phyloP scores from a whole-genome alignment of 1,140 invertebrate species.

The Limonius californicus region DNA sequence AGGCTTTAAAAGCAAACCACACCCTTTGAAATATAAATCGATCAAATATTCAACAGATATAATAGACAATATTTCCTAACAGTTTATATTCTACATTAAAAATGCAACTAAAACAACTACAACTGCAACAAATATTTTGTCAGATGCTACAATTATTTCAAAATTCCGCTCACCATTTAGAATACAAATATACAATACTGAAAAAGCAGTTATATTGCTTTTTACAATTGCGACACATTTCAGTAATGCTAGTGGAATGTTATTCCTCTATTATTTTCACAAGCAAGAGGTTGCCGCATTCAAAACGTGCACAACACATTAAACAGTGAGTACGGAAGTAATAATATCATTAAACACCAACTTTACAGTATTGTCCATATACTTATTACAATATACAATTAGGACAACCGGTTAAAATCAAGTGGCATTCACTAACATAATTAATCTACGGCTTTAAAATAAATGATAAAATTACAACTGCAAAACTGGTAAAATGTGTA shows the following conservation, averaged over 20 bases:
- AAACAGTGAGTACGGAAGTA: not conserved
- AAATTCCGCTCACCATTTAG: constrained; percentile 7
- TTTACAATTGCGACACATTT: not conserved
- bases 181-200: constrained; percentile 9
- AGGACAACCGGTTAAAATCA: not conserved
- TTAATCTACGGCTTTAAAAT: not conserved
- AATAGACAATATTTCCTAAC: too few relatives aligned
- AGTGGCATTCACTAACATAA: not conserved
- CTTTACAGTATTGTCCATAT: constrained; percentile 12
- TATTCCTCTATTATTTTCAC: not conserved
- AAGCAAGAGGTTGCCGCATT: not conserved
- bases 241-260: constrained; percentile 1
- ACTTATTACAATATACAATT: constrained; percentile 2
- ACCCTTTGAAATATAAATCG: too few relatives aligned
- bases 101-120: not conserved
- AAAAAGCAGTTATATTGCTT: constrained; percentile 14
- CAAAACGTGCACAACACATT: not conserved
- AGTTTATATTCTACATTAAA: not conserved
- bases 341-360: constrained; percentile 9
- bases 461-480: not conserved
- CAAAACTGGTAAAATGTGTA: too few relatives aligned
- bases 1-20: too few relatives aligned
- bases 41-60: too few relatives aligned
- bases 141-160: not conserved
- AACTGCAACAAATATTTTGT: not conserved